Percentiles rank a stretch among this genome's conserved stretches.
Conservation (phyloP, 2,888 invertebrate species). For the Mantis religiosa region DNA sequence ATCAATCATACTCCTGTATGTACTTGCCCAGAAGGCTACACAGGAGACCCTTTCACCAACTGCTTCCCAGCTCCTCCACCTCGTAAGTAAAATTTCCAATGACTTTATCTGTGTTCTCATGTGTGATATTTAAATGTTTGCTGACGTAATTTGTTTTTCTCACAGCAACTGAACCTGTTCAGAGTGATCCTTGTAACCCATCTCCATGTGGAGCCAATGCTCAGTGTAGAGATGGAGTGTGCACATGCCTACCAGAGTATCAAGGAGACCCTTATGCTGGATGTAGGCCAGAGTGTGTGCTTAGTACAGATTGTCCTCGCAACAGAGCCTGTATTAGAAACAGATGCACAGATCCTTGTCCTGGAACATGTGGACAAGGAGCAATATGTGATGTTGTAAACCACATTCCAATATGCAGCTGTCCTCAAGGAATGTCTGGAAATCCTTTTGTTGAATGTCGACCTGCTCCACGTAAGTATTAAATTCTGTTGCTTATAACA, state of each 20-base stretch:
- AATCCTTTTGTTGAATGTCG: constrained; percentile 60
- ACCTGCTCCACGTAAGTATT: constrained; percentile 15
- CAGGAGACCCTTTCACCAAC: constrained; percentile 72
- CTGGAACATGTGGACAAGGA: constrained; percentile 68
- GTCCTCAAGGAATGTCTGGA: constrained; percentile 61
- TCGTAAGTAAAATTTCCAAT: constrained; percentile 45
- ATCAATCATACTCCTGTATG: constrained; percentile 76
- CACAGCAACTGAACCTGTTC: constrained; percentile 37
- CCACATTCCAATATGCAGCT: constrained; percentile 73
- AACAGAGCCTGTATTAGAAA: constrained; percentile 67
- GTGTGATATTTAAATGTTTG: too few relatives aligned
- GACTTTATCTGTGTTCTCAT: too few relatives aligned
- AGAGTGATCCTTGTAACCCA: constrained; percentile 58
- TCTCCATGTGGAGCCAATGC: constrained; percentile 51
- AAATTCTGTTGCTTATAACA: too few relatives aligned
- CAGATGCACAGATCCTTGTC: constrained; percentile 69
- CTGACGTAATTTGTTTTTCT: too few relatives aligned
- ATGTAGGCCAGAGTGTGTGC: constrained; percentile 74
- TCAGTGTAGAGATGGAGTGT: constrained; percentile 54
- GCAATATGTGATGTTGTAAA: constrained; percentile 71
- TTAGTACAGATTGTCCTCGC: constrained; percentile 65
- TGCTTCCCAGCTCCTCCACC: constrained; percentile 57
- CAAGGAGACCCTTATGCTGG: constrained; percentile 60
- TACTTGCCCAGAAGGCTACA: constrained; percentile 64
- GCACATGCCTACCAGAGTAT: constrained; percentile 47